These are phyloP conservation scores for Noctuana brunneofusca DNA, from an alignment of 2,888 invertebrate genomes.

Conservation along the genomic window DNA sequence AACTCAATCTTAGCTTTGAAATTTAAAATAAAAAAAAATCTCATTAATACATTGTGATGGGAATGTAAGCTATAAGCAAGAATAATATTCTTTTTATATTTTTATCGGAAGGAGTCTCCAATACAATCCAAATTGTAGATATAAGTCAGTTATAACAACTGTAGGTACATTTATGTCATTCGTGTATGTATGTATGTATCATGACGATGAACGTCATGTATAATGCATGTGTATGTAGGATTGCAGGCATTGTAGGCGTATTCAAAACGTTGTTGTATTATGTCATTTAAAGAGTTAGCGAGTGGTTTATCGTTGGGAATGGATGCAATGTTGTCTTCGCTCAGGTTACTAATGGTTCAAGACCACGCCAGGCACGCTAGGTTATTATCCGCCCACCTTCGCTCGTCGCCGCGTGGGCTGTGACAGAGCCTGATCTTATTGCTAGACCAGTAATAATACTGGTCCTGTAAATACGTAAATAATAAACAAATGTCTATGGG, in stretches of 20 bases:
- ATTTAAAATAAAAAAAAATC: no score
- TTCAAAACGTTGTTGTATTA: constrained; percentile 17
- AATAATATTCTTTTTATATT: no score
- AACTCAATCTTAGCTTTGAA: no score
- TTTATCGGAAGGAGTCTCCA: no score
- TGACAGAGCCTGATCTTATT: constrained; percentile 8
- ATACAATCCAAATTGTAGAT: no score
- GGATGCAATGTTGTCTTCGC: constrained; percentile 28
- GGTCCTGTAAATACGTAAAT: not conserved
- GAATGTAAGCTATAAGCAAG: no score
- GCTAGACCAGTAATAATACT: constrained; percentile 5
- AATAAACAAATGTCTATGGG: no score
- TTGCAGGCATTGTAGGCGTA: not conserved
- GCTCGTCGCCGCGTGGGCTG: constrained; percentile 16
- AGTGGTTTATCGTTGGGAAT: constrained; percentile 22
- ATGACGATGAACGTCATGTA: not conserved
- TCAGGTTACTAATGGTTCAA: constrained; percentile 33
- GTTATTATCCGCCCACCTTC: constrained; percentile 37
- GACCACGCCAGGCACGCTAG: constrained; percentile 26
- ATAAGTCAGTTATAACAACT: no score
- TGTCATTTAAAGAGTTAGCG: constrained; percentile 23
- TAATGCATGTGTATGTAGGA: not conserved
- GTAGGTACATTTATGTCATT: not conserved
- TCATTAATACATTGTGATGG: no score
- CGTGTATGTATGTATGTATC: no score